Evolutionary conservation across 2,888 invertebrate species (phyloP).

Genomic region (Leptarthrus brevirostris): DNA sequence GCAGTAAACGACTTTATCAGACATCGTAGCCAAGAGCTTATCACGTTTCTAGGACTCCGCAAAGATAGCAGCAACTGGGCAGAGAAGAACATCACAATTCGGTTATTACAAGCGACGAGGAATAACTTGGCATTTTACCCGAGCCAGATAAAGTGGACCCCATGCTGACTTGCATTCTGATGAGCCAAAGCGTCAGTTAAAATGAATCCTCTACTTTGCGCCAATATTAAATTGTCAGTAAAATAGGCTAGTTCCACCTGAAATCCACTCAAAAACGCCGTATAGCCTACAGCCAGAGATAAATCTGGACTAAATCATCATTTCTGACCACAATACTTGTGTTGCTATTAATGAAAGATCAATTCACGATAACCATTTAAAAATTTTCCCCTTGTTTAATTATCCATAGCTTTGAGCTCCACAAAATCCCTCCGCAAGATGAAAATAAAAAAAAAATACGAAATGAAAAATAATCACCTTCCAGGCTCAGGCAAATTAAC

Average conservation of each 20-base stretch:
- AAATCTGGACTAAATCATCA: neutral
- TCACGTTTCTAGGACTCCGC: constrained; percentile 30
- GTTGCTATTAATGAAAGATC: constrained; percentile 12
- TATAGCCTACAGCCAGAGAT: neutral
- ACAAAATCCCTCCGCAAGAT: neutral
- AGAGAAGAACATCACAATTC: no score
- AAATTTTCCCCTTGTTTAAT: constrained; percentile 23
- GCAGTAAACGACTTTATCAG: neutral
- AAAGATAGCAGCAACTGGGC: constrained; percentile 14
- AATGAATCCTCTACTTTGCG: no score
- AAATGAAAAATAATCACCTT: constrained; percentile 38
- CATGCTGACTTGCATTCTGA: constrained; percentile 26
- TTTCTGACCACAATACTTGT: neutral
- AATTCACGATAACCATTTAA: constrained; percentile 22
- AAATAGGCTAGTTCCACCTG: neutral
- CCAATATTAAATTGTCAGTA: no score
- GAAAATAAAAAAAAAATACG: neutral
- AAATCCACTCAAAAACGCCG: neutral
- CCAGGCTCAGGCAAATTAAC: constrained; percentile 26
- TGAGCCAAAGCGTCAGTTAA: no score
- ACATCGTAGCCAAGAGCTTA: constrained; percentile 18
- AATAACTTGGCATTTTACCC: constrained; percentile 12
- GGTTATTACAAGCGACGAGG: constrained; percentile 15
- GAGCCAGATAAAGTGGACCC: constrained; percentile 20
- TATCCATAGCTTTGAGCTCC: constrained; percentile 17